A percentile compares a stretch with the other conserved stretches of the same genome.
Evolutionary conservation across 2,888 invertebrate species (phyloP).

Genomic region (Chirona hameri): DNA sequence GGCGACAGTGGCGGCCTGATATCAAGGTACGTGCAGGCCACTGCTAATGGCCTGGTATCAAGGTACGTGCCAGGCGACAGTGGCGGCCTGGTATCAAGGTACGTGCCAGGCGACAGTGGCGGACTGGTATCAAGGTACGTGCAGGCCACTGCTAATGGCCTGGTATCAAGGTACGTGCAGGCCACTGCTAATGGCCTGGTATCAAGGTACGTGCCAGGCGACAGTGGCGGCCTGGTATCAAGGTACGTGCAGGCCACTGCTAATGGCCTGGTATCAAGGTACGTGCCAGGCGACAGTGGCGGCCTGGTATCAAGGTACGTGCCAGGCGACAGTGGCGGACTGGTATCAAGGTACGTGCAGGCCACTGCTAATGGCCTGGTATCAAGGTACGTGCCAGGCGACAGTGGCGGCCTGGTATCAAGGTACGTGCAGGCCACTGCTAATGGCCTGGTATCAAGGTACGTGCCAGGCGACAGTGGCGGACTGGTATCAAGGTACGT

Average conservation of each 20-base stretch:
- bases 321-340: conserved; percentile 76
- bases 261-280: conserved; percentile 81
- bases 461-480: conserved; percentile 60
- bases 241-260: conserved; percentile 49
- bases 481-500: conserved; percentile 73
- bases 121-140: conserved; percentile 73
- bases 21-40: conserved; percentile 57
- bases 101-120: conserved; percentile 60
- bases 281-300: conserved; percentile 60
- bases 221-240: conserved; percentile 90
- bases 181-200: too few species aligned
- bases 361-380: too few species aligned
- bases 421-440: conserved; percentile 49
- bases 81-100: conserved; percentile 86
- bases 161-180: conserved; percentile 62
- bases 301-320: conserved; percentile 73
- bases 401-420: conserved; percentile 90
- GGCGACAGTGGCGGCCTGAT: conserved; percentile 88
- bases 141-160: too few species aligned
- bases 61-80: conserved; percentile 48
- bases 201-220: conserved; percentile 57
- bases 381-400: conserved; percentile 57
- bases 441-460: conserved; percentile 81
- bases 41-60: conserved; percentile 88
- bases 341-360: conserved; percentile 62